Base-by-base conservation (phyloP, 1,140 invertebrate species). In the Nasonia vitripennis region DNA sequence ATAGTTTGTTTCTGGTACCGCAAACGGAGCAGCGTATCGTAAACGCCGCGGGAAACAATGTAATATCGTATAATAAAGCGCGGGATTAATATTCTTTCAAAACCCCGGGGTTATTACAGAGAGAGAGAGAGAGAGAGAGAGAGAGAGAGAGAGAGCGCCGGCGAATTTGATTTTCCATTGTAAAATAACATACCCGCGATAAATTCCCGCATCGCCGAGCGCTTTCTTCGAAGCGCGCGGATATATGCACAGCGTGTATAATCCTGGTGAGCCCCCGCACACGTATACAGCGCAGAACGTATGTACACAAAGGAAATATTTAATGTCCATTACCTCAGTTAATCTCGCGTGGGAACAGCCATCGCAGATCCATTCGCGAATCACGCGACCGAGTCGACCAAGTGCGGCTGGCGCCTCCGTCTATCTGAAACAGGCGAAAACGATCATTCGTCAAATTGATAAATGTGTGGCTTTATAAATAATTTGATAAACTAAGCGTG, bases 321-420 rank as follows among this genome's bases (percentile, higher is more conserved):
- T 23, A 41, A 82, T 51, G 14, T 48, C 12, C 71, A 34, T 78
- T 74, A 85, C 84, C 84, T 85, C 71, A 80, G 20, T 85, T 85
- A 80, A 80, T 85, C 70, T 34, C 27, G 31, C 17, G 12, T 68
- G 70, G 73, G 31, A 17, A 10, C 70, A n/a, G 12, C 31, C 68
- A 85, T 80, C 83, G n/a, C 34, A 80, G 68, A 23, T 81, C 51
- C 48, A 85, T 77, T 81, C 6, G 34, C 34, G 23, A 80, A 75
- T 85, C 70, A 75, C 37, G 78, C 51, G 41, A 77, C 51, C 23
- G 67, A 62, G 11, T 74, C n/a, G 45, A 23, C 17, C 11, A 80
- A 74, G 78, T 68, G 70, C 34, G 17, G 62, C 23, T 37, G 45
- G 9, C 48, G 7, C 23, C 23, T 73, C 67, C 67, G 67, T 79